Base-by-base conservation (phyloP, 1,140 invertebrate species). In the Eumeta japonica region DNA sequence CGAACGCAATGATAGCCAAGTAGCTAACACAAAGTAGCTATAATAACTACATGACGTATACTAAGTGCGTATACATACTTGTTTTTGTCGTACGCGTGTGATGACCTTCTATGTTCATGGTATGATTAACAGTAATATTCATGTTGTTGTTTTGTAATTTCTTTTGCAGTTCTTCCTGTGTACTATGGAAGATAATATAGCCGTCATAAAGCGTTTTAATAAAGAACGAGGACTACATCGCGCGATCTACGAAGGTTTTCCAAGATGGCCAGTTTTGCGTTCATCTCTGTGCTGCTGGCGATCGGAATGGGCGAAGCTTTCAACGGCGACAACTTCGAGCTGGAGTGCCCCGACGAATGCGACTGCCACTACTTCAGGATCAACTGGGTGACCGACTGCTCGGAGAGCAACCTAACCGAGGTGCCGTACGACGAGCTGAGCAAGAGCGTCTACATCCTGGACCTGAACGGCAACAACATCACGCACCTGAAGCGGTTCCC, bases 381-480 rank as follows among this genome's bases (percentile, higher is more conserved):
- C 55, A 86, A 86, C 62, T 86, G 83, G 84, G 84, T 87, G 41
- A 86, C 84, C 1, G 85, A 87, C 48, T 87, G 85, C 50, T 87
- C 85, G 0, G 83, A 86, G 50, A 86, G 83, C 58, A 86, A 86
- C 58, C 68, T 86, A n/a, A 86, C 84, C 2, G 74, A 75, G 34
- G 80, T 86, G 13, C 84, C 84, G 0, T 83, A 83, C 53, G 75
- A 80, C 13, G 81, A 85, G 41, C 75, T 87, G 17, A 85, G 84
- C 53, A 72, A 76, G 10, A 84, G 84, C 53, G 83, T 86, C 5
- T 87, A 87, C 59, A 75, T 86, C 37, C 61, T 87, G 39, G 84
- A 87, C 54, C 75, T 86, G 65, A 86, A 86, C 50, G 82, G 82
- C 19, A 87, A 86, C 55, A 81, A 81, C 42, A 77, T 87, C 20